A percentile compares a stretch with the other conserved stretches of the same genome.
Evolutionary conservation across 2,888 invertebrate species (phyloP).

Genomic region (Torymus auratus): DNA sequence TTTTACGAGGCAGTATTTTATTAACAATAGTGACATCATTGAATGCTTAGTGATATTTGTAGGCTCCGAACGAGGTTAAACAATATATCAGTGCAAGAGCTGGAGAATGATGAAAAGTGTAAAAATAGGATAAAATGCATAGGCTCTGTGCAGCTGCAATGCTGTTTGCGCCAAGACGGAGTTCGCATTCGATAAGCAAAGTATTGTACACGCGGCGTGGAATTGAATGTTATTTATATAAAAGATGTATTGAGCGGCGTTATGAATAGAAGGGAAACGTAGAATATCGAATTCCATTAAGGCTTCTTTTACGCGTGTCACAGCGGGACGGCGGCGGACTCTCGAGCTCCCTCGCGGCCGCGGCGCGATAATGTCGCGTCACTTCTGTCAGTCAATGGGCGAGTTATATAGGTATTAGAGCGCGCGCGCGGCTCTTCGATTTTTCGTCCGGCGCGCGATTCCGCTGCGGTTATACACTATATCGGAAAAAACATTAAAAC

Average conservation of each 20-base stretch:
- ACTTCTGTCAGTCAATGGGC: not conserved
- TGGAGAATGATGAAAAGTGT: no score
- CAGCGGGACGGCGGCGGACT: not conserved
- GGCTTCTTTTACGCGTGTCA: slow-evolving; percentile 30
- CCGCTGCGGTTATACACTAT: not conserved
- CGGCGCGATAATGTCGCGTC: slow-evolving; percentile 40
- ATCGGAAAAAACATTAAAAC: slow-evolving; percentile 43
- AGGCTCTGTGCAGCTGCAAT: no score
- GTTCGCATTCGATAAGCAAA: slow-evolving; percentile 39
- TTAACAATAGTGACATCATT: no score
- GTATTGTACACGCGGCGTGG: slow-evolving; percentile 15
- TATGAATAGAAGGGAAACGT: not conserved
- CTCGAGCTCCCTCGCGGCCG: not conserved
- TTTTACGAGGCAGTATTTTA: no score
- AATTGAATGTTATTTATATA: slow-evolving; percentile 45
- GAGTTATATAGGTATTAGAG: no score
- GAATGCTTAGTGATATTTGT: no score
- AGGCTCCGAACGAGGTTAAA: no score
- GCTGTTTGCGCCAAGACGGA: not conserved
- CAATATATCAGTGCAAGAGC: no score
- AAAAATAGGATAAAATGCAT: no score
- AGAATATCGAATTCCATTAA: slow-evolving; percentile 52
- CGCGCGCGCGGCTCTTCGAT: slow-evolving; percentile 6
- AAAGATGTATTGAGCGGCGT: slow-evolving; percentile 1
- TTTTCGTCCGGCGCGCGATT: not conserved